phyloP scores from a whole-genome alignment of 2,113 vertebrate species.

The Sarotherodon lohbergeri region DNA sequence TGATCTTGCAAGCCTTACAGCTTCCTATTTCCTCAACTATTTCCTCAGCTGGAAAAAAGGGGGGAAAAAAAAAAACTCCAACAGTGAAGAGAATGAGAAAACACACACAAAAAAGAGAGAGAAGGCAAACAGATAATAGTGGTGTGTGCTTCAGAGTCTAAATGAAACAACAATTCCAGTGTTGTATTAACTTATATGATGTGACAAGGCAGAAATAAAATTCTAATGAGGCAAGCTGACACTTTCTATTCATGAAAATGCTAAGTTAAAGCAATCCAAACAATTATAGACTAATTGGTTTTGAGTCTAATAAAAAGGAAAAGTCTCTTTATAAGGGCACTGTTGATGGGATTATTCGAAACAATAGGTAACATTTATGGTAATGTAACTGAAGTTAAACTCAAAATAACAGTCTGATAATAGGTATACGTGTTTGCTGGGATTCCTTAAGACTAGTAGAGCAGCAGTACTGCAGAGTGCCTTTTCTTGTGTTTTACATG shows the following conservation, averaged over 20 bases:
- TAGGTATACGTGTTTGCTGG: neutral
- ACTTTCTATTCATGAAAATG: neutral
- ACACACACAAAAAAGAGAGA: neutral
- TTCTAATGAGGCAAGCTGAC: neutral
- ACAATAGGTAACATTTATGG: neutral
- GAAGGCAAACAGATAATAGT: neutral
- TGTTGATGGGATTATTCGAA: neutral
- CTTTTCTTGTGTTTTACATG: slow-evolving; percentile 34
- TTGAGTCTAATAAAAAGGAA: neutral
- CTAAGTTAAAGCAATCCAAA: neutral
- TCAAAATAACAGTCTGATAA: neutral
- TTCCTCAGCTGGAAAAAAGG: neutral
- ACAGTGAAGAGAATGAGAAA: slow-evolving; percentile 13
- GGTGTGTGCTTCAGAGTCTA: neutral
- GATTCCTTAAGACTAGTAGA: slow-evolving; percentile 4
- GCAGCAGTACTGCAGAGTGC: neutral
- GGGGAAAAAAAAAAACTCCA: neutral
- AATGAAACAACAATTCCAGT: neutral
- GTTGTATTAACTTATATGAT: neutral
- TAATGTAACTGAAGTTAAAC: neutral
- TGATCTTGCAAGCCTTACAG: slow-evolving; percentile 45
- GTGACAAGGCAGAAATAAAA: neutral
- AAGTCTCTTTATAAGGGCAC: neutral
- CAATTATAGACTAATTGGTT: neutral
- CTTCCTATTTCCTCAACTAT: slow-evolving; percentile 8